Percentiles rank a stretch among this genome's conserved stretches.
These are phyloP conservation scores for Pteria penguin DNA, from an alignment of 2,888 invertebrate species.

Conservation along the genomic window DNA sequence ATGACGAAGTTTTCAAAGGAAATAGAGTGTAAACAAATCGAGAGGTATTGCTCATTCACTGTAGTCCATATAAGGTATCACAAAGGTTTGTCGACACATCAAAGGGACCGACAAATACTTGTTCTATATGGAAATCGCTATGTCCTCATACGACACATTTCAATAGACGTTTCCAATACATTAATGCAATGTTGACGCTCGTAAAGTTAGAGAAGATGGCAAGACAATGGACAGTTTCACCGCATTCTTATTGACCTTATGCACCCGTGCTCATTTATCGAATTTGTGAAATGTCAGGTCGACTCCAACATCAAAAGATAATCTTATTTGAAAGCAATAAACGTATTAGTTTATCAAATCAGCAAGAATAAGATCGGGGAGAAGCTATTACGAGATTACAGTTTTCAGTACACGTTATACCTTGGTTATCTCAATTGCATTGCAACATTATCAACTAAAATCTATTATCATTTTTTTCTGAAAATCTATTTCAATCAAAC, in stretches of 20 bases:
- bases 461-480: too few relatives aligned
- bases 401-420: too few relatives aligned
- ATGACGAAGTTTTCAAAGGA: conserved; percentile 56
- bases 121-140: conserved; percentile 21
- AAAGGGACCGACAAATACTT: conserved; percentile 52
- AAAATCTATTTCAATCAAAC: too few relatives aligned
- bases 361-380: too few relatives aligned
- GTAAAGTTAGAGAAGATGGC: conserved; percentile 27
- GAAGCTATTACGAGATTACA: too few relatives aligned
- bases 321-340: too few relatives aligned
- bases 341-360: too few relatives aligned
- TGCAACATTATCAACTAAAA: too few relatives aligned
- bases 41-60: conserved; percentile 54
- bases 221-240: conserved; percentile 28
- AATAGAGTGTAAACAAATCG: conserved; percentile 63
- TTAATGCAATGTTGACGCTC: conserved; percentile 17
- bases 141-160: conserved; percentile 26
- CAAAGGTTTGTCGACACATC: conserved; percentile 66
- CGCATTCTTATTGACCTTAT: conserved; percentile 62
- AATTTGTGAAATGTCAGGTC: conserved; percentile 62
- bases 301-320: conserved; percentile 64
- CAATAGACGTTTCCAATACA: conserved; percentile 21
- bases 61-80: conserved; percentile 67
- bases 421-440: too few relatives aligned
- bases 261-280: conserved; percentile 54